Evolutionary conservation across 2,797 vertebrate genomes (phyloP).

Genomic region (Sebastiscus albofasciatus): DNA sequence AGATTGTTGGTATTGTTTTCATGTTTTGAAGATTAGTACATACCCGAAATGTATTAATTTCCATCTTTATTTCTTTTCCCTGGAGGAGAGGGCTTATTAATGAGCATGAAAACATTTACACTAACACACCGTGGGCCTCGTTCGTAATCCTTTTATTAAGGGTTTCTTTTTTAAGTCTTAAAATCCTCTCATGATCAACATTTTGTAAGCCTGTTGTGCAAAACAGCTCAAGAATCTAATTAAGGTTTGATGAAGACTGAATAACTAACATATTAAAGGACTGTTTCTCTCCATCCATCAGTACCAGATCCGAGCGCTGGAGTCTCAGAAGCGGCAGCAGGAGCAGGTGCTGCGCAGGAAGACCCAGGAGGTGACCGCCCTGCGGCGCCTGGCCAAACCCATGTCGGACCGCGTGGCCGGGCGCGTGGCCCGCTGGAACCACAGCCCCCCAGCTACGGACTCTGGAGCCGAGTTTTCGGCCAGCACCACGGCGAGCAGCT

Average conservation of each 20-base stretch:
- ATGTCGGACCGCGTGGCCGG: conserved; percentile 93
- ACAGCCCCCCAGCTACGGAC: conserved; percentile 75
- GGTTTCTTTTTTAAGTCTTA: not conserved
- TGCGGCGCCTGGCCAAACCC: conserved; percentile 94
- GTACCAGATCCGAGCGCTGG: conserved; percentile 96
- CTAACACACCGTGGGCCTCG: not conserved
- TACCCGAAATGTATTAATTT: not conserved
- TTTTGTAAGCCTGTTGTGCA: conserved; percentile 25
- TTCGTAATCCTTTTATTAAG: conserved; percentile 44
- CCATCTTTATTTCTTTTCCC: conserved; percentile 11
- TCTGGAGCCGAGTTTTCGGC: conserved; percentile 92
- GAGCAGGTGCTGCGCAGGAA: conserved; percentile 94
- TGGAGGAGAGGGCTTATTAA: conserved; percentile 3
- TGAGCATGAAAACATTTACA: conserved; percentile 8
- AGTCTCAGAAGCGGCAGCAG: conserved; percentile 97
- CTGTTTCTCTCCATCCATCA: conserved; percentile 48
- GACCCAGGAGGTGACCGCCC: conserved; percentile 94
- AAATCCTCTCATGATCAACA: conserved; percentile 24
- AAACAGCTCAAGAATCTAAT: not conserved
- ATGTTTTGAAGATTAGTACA: conserved; percentile 1
- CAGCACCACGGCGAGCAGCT: conserved; percentile 87
- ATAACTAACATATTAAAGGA: not conserved
- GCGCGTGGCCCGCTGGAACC: conserved; percentile 81
- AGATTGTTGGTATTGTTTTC: not conserved
- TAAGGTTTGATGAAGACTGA: not conserved